phyloP scores from a whole-genome alignment of 35 echinoderm and acorn worm species.

The Hemicentrotus pulcherrimus region DNA sequence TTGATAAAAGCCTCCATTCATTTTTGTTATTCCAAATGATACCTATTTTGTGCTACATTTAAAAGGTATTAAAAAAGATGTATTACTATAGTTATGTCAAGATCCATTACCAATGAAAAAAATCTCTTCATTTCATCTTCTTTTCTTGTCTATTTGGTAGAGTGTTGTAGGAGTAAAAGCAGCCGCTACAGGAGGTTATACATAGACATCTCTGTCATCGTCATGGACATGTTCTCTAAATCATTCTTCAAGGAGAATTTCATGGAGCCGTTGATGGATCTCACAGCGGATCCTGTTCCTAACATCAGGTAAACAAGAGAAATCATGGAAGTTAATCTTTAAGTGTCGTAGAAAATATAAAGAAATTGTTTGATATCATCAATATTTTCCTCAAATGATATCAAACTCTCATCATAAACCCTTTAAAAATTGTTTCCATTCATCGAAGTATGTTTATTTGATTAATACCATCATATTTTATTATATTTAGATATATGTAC shows the following conservation, averaged over 20 bases:
- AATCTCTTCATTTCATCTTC: background rate
- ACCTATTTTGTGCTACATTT: background rate
- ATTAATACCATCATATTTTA: no score
- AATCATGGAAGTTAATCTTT: background rate
- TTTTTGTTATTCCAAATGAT: no score
- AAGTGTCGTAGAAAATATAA: background rate
- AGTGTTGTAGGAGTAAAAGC: constrained; percentile 85
- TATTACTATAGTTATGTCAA: no score
- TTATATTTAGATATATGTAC: no score
- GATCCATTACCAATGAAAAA: background rate
- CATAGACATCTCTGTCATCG: constrained; percentile 80
- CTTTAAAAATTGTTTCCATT: no score
- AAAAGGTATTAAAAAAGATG: no score
- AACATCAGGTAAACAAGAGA: constrained; percentile 81
- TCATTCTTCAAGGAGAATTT: constrained; percentile 93
- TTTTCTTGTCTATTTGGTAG: constrained; percentile 53
- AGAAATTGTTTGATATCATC: background rate
- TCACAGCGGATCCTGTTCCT: constrained; percentile 92
- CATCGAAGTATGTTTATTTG: no score
- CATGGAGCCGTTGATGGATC: constrained; percentile 87
- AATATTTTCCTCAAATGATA: background rate
- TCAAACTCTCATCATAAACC: no score
- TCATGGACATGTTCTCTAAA: constrained; percentile 96
- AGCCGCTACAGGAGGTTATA: constrained; percentile 86
- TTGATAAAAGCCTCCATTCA: no score